Evolutionary conservation across 2,888 invertebrate species (phyloP).

Genomic region (Tetramorium bicarinatum): DNA sequence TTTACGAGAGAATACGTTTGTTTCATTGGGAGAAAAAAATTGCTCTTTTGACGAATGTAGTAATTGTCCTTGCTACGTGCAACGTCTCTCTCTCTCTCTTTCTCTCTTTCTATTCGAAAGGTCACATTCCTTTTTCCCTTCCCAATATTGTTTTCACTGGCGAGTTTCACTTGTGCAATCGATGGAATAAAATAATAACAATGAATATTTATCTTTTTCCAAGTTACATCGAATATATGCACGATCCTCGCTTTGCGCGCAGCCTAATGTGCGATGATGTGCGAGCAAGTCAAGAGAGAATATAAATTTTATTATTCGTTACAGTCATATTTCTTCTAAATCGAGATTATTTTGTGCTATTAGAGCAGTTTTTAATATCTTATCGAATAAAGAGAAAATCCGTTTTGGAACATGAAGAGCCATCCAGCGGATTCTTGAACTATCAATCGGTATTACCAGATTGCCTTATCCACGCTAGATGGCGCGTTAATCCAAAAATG

Average conservation of each 20-base stretch:
- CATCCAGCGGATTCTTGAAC: neutral
- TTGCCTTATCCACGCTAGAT: neutral
- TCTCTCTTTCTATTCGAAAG: slow-evolving; percentile 4
- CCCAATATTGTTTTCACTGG: neutral
- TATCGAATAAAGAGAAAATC: neutral
- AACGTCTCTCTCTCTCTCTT: neutral
- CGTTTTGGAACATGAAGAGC: neutral
- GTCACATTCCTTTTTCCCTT: slow-evolving; percentile 12
- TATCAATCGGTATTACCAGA: neutral
- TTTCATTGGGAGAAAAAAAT: neutral
- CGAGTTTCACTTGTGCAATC: neutral
- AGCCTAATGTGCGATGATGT: neutral
- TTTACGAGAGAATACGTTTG: neutral
- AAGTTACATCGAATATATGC: neutral
- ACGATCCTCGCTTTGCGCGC: neutral
- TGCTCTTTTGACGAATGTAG: neutral
- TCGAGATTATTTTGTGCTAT: neutral
- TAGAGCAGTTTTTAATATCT: neutral
- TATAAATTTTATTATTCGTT: neutral
- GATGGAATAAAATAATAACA: neutral
- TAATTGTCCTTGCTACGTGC: slow-evolving; percentile 7
- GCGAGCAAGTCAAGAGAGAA: neutral
- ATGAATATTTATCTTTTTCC: slow-evolving; percentile 7
- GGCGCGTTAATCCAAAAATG: neutral
- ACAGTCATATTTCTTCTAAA: neutral